Conservation (phyloP, 2,113 vertebrate genomes). For the Heterotilapia buettikoferi region DNA sequence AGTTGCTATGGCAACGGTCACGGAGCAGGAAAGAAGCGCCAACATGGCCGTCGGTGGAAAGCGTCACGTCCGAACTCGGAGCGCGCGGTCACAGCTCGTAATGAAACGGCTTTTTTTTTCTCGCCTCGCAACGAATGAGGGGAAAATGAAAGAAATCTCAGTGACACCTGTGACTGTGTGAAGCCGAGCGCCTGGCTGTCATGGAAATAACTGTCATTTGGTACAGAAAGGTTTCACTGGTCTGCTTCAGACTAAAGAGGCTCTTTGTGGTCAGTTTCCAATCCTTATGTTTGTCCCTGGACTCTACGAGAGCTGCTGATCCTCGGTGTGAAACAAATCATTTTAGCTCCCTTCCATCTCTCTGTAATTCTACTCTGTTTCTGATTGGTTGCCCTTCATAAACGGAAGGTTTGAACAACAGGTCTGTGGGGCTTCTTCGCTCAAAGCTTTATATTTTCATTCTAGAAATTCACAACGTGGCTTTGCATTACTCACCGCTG, state of each 20-base stretch:
- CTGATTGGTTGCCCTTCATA: not conserved
- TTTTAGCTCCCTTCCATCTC: not conserved
- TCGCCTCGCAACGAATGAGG: not conserved
- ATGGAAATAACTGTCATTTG: not conserved
- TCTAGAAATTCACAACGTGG: not conserved
- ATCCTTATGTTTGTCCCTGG: accelerated
- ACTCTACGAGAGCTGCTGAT: not conserved
- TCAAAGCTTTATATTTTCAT: not conserved
- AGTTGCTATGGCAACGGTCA: conserved; percentile 29
- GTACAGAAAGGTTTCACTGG: not conserved
- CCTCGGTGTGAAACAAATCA: not conserved
- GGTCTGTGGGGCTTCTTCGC: not conserved
- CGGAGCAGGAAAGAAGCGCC: not conserved
- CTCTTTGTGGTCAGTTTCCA: not conserved
- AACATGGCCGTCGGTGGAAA: not conserved
- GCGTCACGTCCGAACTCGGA: not conserved
- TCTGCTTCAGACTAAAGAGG: not conserved
- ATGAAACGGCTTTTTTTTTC: not conserved
- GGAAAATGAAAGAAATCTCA: not conserved
- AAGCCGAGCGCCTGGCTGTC: not conserved
- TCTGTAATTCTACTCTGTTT: not conserved
- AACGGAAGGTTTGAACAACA: not conserved
- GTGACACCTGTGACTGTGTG: not conserved
- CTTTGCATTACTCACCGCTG: not conserved
- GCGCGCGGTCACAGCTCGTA: not conserved